Base-by-base conservation (phyloP, 2,888 invertebrate genomes). In the Aleiodes leptofemur region DNA sequence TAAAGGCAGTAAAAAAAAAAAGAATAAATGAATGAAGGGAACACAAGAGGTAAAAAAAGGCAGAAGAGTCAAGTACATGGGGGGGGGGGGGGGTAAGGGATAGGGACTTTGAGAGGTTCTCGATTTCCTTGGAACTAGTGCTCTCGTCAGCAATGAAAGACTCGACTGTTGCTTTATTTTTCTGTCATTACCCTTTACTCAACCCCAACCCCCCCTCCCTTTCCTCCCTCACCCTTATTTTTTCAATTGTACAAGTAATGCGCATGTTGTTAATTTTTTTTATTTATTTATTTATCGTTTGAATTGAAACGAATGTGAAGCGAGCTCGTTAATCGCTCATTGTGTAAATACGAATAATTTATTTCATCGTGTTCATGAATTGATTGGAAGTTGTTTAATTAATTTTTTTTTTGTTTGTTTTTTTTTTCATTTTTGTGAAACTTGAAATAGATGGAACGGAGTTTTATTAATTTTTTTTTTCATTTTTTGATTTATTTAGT, bases 311-410 rank as follows among this genome's bases (percentile, higher is more conserved):
- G 16, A 56, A 23, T 34, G 14, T 11, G n/a, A 61, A 23, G 31
- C 69, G 34, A 69, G 55, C 31, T 53, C 69, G 55, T 68, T 68
- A 53, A 68, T 68, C 31, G n/a, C 51, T 53, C 8, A 51, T 13
- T 29, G 53, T 68, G 8, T 51, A 68, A 53, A 69, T 8, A 69
- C 29, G 31, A 53, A 51, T 53, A 69, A 69, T 69, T 69, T 31
- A 69, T 34, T n/a, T 53, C 4, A 34, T 31, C 53, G 53, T 57
- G 29, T 57, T 57, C 29, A 6, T 9, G 43, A 43, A 43, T 43
- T 43, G 43, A 43, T 43, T 43, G 43, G 11, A 43, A 38, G 38
- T 3, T 43, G 43, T 43, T 43, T 43, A 43, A 43, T 43, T 4
- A 11, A 43, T 9, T 9, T 9, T 9, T 43, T 9, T 43, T 11